A percentile compares a stretch with the other conserved stretches of the same genome.
phyloP scores from a whole-genome alignment of 2,888 invertebrate genomes.

The Aspidiotus destructor region DNA sequence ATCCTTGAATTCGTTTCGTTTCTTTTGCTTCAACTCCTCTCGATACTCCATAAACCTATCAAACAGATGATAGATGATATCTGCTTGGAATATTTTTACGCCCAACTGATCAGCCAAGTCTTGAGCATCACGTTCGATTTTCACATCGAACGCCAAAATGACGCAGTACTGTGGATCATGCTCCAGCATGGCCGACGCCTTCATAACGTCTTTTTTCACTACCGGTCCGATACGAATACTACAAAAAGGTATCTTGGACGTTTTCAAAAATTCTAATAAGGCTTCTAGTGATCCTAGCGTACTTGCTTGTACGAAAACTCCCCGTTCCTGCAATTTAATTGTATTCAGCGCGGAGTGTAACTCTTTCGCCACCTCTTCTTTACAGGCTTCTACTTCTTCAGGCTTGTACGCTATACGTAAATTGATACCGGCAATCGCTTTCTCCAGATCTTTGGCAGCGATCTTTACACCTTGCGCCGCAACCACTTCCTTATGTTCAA shows the following conservation, averaged over 20 bases:
- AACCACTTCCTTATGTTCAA: constrained; percentile 85
- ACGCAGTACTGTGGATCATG: constrained; percentile 94
- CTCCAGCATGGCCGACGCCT: constrained; percentile 98
- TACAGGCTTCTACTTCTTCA: constrained; percentile 83
- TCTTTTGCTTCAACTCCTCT: constrained; percentile 80
- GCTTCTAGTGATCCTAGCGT: constrained; percentile 99
- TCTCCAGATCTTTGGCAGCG: constrained; percentile 94
- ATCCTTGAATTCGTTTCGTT: constrained; percentile 89
- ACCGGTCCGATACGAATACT: constrained; percentile 99
- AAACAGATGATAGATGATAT: constrained; percentile 99
- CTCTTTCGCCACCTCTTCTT: constrained; percentile 78
- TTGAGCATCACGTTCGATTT: constrained; percentile 95
- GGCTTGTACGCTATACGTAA: constrained; percentile 81
- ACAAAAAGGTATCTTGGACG: constrained; percentile 90
- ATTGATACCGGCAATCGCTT: constrained; percentile 92
- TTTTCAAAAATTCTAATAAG: constrained; percentile 78
- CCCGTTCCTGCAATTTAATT: constrained; percentile 81
- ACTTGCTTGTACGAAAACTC: constrained; percentile 98
- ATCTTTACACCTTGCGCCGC: constrained; percentile 99
- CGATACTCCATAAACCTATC: constrained; percentile 91
- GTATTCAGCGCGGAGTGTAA: constrained; percentile 80
- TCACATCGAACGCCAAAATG: constrained; percentile 98
- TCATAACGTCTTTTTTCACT: constrained; percentile 98
- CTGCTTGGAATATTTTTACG: constrained; percentile 94
- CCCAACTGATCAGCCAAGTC: constrained; percentile 89